Base-by-base conservation (phyloP, 1,140 invertebrate genomes). In the Drosophila novamexicana region DNA sequence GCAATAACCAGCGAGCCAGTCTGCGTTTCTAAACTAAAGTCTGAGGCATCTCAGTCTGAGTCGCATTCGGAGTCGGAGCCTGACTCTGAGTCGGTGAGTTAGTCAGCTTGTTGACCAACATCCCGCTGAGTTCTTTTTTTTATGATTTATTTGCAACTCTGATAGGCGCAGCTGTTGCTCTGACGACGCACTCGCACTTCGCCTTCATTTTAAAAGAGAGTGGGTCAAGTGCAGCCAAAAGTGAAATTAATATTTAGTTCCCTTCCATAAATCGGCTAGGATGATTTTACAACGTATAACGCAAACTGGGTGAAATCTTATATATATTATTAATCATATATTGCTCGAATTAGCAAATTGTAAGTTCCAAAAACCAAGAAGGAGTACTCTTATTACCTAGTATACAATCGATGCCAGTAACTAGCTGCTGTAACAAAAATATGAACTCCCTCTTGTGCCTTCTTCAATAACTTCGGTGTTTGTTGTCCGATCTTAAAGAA, bases 161-260 rank as follows among this genome's bases (percentile, higher is more conserved):
- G 32, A 32, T 49, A 37, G 54, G 32, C 67, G 50, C 52, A 52
- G 44, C 32, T 39, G 52, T 36, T 39, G 29, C 61, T 36, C 40
- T 7, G 6, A 37, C 44, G 37, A 58, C 42, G 57, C 52, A 65
- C 59, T 67, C 50, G 72, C 76, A 79, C 63, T 83, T 79, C 76
- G 66, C 59, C 47, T 80, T 52, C 45, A 66, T 42, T 83, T 80
- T 77, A 80, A 73, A 80, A 64, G 68, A 86, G 82, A 88, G 84
- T 88, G 83, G 83, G 83, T 88, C 83, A 88, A 88, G 83, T 88
- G 83, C 83, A 88, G 83, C 77, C 83, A 88, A 88, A 88, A 88
- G 83, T 88, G 83, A 88, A 88, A 88, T 86, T 83, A 82, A 83
- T 79, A 82, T 82, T 82, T 70, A 54, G 39, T 74, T 57, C 61